Base-by-base conservation (phyloP, 1,140 invertebrate species). In the Aphidius ervi region DNA sequence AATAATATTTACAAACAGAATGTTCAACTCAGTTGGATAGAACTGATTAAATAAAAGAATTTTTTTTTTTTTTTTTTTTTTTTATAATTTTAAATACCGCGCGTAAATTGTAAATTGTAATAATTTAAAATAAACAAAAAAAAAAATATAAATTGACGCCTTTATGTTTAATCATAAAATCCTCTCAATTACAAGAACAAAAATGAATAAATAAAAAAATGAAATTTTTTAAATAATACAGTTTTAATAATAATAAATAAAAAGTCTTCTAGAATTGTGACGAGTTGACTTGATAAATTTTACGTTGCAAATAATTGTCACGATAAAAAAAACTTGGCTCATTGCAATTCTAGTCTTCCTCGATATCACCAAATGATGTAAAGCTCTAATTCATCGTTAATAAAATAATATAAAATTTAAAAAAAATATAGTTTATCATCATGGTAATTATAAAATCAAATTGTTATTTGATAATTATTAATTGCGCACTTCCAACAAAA, bases 281-380 rank as follows among this genome's bases (percentile, higher is more conserved):
- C 62, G 74, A 71, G 73, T 74, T 64, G 74, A 80, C 68, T 63
- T 64, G 53, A 65, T 31, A 31, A 31, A 42, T 39, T 56, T 45
- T 7, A 47, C 23, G 16, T 45, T 45, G 45, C 2, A 3, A 42
- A 56, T 39, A 3, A 54, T 6, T 64, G 69, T 63, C 68, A 65
- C 50, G 65, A 74, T 69, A 68, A 59, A 64, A 59, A 65, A 59
- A 56, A 65, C 68, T 71, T 64, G 71, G 68, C 70, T 69, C 74
- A 63, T 65, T 63, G 71, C 76, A 77, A 77, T 74, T 78, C 76
- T 74, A 74, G 74, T 73, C 50, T 59, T 56, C 67, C 69, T 77
- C 77, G 72, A 74, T 74, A 72, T 73, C 70, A 80, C 76, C 75
- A 78, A 80, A 79, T 76, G 73, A 74, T 75, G 68, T 72, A 76